These are phyloP conservation scores for Grallaria varia DNA, from an alignment of 2,113 vertebrate genomes.

Conservation along the genomic window DNA sequence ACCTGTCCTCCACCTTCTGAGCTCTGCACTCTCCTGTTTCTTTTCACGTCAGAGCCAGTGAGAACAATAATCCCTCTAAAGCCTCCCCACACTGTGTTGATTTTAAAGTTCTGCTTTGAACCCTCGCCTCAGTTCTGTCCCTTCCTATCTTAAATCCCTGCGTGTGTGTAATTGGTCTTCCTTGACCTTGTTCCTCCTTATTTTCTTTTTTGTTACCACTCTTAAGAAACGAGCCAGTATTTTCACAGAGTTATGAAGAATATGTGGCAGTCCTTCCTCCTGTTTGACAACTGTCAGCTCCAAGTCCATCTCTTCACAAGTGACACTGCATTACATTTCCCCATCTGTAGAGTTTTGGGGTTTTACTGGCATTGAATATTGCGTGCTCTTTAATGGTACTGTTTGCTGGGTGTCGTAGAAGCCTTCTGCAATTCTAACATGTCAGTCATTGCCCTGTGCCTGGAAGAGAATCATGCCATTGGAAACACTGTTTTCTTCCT, in stretches of 20 bases:
- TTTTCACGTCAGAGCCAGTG: not conserved
- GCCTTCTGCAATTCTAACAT: not conserved
- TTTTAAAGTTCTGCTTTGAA: not conserved
- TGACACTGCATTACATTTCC: not conserved
- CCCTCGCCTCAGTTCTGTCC: not conserved
- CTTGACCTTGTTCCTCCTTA: not conserved
- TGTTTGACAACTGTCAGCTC: accelerated
- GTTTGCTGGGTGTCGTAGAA: not conserved
- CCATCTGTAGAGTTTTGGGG: accelerated
- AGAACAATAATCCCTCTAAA: not conserved
- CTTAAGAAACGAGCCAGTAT: not conserved
- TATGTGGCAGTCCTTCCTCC: not conserved
- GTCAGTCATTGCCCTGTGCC: not conserved
- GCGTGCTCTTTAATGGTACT: not conserved
- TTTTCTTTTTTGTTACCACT: not conserved
- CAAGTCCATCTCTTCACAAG: not conserved
- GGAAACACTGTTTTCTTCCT: not conserved
- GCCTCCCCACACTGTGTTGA: not conserved
- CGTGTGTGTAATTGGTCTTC: not conserved
- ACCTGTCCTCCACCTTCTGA: not conserved
- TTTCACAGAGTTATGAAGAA: not conserved
- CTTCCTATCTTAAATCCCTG: not conserved
- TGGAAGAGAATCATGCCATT: not conserved
- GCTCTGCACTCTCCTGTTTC: not conserved
- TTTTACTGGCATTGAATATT: not conserved